Evolutionary conservation across 2,113 vertebrate genomes (phyloP).

Genomic region (Xyliphius kryptos): DNA sequence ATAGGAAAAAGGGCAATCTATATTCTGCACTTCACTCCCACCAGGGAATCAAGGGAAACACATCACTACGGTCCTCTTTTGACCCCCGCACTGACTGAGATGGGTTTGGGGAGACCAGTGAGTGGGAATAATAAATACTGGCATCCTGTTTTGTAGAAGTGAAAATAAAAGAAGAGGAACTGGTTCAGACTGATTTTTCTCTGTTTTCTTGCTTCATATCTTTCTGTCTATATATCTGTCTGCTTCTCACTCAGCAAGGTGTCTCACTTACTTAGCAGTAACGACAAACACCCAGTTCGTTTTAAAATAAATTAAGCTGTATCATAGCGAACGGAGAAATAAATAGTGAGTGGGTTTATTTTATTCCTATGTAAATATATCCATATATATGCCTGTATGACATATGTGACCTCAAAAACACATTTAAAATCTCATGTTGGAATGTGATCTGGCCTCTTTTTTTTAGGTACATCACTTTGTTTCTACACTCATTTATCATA

Average conservation of each 20-base stretch:
- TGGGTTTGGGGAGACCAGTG: background rate
- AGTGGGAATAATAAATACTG: conserved; percentile 23
- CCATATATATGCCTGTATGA: too few species aligned
- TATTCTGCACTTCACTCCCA: conserved; percentile 1
- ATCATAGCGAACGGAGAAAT: too few species aligned
- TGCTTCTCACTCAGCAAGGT: background rate
- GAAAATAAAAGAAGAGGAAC: conserved; percentile 16
- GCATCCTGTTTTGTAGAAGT: conserved; percentile 15
- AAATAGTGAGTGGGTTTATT: too few species aligned
- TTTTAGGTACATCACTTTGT: too few species aligned
- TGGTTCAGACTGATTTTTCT: conserved; percentile 7
- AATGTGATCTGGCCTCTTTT: too few species aligned
- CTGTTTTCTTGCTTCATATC: background rate
- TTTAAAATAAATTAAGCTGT: too few species aligned
- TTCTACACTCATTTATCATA: too few species aligned
- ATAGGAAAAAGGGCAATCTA: background rate
- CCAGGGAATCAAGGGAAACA: background rate
- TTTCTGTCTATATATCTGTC: background rate
- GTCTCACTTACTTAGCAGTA: too few species aligned
- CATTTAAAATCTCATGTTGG: too few species aligned
- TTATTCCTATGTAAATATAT: too few species aligned
- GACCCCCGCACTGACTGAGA: background rate
- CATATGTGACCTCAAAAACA: too few species aligned
- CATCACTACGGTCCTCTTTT: background rate
- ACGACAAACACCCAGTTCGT: too few species aligned